A percentile compares a stretch with the other conserved stretches of the same genome.
Evolutionary conservation across 2,113 vertebrate species (phyloP).

Genomic region (Equus quagga): DNA sequence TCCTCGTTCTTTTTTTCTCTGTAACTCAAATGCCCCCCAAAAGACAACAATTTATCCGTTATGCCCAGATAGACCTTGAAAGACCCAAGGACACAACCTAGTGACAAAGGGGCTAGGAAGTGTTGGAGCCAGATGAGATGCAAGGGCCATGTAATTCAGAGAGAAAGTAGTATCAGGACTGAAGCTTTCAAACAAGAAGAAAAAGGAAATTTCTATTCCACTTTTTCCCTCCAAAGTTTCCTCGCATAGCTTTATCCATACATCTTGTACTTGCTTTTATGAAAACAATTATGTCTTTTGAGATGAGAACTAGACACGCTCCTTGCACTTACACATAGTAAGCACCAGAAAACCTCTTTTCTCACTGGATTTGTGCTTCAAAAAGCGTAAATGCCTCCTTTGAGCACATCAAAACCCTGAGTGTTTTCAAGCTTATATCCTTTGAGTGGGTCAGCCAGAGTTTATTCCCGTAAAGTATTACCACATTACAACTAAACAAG

Average conservation of each 20-base stretch:
- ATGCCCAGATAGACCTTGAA: background rate
- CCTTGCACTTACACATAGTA: background rate
- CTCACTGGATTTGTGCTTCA: conserved; percentile 62
- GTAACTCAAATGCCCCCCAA: background rate
- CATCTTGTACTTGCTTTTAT: background rate
- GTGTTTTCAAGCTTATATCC: conserved; percentile 72
- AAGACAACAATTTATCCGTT: background rate
- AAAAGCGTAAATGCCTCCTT: conserved; percentile 49
- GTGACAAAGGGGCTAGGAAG: background rate
- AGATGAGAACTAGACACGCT: background rate
- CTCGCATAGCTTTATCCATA: background rate
- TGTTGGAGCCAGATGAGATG: background rate
- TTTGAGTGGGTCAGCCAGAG: conserved; percentile 77
- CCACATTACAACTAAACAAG: conserved; percentile 64
- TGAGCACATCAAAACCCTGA: conserved; percentile 71
- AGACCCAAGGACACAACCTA: background rate
- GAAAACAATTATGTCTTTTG: background rate
- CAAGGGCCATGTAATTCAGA: background rate
- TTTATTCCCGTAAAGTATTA: conserved; percentile 70
- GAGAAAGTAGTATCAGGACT: background rate
- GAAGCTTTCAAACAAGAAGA: background rate
- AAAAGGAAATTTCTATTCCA: background rate
- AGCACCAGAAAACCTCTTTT: conserved; percentile 57
- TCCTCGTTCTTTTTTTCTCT: background rate
- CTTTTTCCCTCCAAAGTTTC: background rate